phyloP scores from a whole-genome alignment of 1,140 invertebrate genomes.

The Drosophila bocki region DNA sequence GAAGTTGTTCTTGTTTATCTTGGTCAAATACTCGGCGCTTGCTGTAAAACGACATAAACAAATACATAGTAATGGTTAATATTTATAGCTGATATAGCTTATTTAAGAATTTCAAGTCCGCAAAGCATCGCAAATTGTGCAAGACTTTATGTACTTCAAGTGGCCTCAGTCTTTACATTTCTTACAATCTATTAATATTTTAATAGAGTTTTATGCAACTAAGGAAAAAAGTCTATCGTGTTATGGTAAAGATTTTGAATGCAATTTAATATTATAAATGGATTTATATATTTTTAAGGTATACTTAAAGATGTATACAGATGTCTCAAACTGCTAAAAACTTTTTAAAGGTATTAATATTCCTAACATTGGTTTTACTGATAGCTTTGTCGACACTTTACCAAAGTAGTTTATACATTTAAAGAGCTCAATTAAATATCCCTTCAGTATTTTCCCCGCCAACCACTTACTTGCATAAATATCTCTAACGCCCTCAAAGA shows the following conservation, averaged over 20 bases:
- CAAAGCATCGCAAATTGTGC: background rate
- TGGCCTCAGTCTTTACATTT: background rate
- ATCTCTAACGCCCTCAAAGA: slow-evolving; percentile 91
- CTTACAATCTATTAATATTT: too few species aligned
- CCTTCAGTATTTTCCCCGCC: background rate
- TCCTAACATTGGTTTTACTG: too few species aligned
- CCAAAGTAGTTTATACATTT: too few species aligned
- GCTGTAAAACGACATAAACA: slow-evolving; percentile 86
- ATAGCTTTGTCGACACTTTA: too few species aligned
- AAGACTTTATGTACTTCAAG: slow-evolving; percentile 5
- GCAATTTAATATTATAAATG: too few species aligned
- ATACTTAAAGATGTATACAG: too few species aligned
- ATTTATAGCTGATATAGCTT: background rate
- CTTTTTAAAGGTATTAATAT: too few species aligned
- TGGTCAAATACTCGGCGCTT: slow-evolving; percentile 90
- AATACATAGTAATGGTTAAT: background rate
- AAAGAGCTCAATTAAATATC: background rate
- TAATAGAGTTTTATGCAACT: too few species aligned
- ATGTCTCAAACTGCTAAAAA: too few species aligned
- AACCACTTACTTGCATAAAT: slow-evolving; percentile 91
- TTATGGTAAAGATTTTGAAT: too few species aligned
- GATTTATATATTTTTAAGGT: too few species aligned
- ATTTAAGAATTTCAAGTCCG: background rate
- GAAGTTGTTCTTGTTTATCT: slow-evolving; percentile 94
- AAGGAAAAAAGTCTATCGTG: too few species aligned